These are phyloP conservation scores for Nymphalis io DNA, from an alignment of 1,140 invertebrate genomes.

Conservation along the genomic window DNA sequence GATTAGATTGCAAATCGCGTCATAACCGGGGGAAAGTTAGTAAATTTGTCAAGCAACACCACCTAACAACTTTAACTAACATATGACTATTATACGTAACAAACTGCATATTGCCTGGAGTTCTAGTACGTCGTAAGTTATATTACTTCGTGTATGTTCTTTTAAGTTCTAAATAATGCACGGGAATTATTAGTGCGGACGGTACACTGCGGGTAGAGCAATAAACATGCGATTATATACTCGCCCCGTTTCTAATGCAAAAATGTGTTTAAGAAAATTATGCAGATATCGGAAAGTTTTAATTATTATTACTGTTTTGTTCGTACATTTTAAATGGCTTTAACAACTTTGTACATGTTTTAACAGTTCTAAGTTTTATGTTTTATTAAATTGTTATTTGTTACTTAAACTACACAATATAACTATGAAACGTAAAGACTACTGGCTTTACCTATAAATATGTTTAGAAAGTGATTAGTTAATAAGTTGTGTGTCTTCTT, in stretches of 20 bases:
- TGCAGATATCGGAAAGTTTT: background rate
- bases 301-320: slow-evolving; percentile 5
- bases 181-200: slow-evolving; percentile 13
- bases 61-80: slow-evolving; percentile 32
- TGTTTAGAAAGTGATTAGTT: no score
- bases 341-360: background rate
- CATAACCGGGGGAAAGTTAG: slow-evolving; percentile 46
- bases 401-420: no score
- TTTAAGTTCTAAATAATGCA: slow-evolving; percentile 23
- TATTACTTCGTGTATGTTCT: slow-evolving; percentile 29
- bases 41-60: slow-evolving; percentile 51
- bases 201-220: slow-evolving; percentile 5
- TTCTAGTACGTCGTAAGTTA: slow-evolving; percentile 26
- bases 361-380: background rate
- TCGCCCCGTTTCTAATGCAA: background rate
- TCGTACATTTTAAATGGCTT: background rate
- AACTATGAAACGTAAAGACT: no score
- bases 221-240: slow-evolving; percentile 14
- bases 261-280: background rate
- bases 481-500: no score
- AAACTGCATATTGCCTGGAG: slow-evolving; percentile 32
- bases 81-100: slow-evolving; percentile 30
- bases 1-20: slow-evolving; percentile 58
- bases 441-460: no score
- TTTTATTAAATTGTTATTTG: no score